Base-by-base conservation (phyloP, 92 coral and sea anemone species). In the Epizoanthus stellaris region DNA sequence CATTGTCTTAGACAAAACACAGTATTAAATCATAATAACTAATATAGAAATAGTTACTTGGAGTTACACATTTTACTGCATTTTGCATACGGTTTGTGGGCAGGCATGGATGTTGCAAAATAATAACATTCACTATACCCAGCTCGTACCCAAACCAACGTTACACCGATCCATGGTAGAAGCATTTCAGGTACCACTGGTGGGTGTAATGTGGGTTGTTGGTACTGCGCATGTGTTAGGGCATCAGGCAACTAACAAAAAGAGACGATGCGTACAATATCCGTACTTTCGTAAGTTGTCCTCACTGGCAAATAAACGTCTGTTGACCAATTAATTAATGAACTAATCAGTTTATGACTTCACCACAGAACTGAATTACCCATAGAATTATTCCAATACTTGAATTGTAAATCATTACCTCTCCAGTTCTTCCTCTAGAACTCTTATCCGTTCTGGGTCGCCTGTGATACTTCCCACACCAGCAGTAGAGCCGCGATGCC, bases 401-500 rank as follows among this genome's bases (percentile, higher is more conserved):
- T 72, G 36, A 16, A 23, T 39, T 8, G 45, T 6, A 34, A 17
- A 38, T 19, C 52, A 56, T 59, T 70, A 92, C 98, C 98, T 91
- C 62, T 92, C 91, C 36, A 94, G 60, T 85, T 95, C 95, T 6
- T 91, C 95, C 40, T 91, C 89, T 15, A 81, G 76, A 49, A 79
- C 71, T 76, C 90, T 92, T 36, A 85, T 82, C 49, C 76, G 92
- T 58, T 84, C 92, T 13, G 84, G 85, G 52, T 92, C 92, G 62
- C 89, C 93, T 47, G 82, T 79, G 19, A 85, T 76, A 47, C 81
- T 87, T 0, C 74, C 80, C 6, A 91, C 81, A 38, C 91, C 88
- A 19, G 86, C 80, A 13, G 95, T 85, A 40, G 91, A 92, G 25
- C 93, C 91, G 39, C 95, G 93, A 3, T 92, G 96, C 71, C 95